Evolutionary conservation across 2,888 invertebrate species (phyloP).

Genomic region (Orchesellides sinensis): DNA sequence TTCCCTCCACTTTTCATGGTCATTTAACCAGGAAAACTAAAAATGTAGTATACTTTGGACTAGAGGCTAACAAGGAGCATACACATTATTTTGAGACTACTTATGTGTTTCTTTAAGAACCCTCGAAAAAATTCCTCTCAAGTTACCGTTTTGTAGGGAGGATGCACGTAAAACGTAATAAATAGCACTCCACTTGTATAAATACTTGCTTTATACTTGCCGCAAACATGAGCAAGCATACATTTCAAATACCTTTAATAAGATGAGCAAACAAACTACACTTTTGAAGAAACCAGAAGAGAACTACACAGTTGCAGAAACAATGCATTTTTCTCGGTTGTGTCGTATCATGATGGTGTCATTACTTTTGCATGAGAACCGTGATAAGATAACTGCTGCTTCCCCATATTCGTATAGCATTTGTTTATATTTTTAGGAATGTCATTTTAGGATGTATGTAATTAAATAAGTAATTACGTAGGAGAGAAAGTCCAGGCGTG

Average conservation of each 20-base stretch:
- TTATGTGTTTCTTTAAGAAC: background rate
- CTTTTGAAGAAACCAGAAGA: background rate
- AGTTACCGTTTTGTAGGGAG: too few species aligned
- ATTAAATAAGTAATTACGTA: slow-evolving; percentile 15
- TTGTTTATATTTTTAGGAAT: too few species aligned
- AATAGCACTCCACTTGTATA: too few species aligned
- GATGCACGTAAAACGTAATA: too few species aligned
- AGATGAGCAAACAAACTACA: too few species aligned
- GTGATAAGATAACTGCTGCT: too few species aligned
- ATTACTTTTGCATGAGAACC: background rate
- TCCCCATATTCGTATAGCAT: too few species aligned
- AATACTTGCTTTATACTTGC: too few species aligned
- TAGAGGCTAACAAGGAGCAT: background rate
- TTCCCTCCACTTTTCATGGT: slow-evolving; percentile 22
- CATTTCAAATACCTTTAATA: too few species aligned
- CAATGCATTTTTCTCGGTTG: background rate
- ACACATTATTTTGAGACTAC: background rate
- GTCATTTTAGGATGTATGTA: background rate
- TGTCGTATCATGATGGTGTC: background rate
- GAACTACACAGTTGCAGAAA: background rate
- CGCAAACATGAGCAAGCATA: too few species aligned
- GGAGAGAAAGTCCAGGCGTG: background rate
- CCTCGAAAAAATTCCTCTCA: too few species aligned
- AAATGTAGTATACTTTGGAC: background rate
- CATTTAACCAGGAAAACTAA: slow-evolving; percentile 33